These are phyloP conservation scores for Caloenas nicobarica DNA, from an alignment of 2,113 vertebrate species.

Conservation along the genomic window DNA sequence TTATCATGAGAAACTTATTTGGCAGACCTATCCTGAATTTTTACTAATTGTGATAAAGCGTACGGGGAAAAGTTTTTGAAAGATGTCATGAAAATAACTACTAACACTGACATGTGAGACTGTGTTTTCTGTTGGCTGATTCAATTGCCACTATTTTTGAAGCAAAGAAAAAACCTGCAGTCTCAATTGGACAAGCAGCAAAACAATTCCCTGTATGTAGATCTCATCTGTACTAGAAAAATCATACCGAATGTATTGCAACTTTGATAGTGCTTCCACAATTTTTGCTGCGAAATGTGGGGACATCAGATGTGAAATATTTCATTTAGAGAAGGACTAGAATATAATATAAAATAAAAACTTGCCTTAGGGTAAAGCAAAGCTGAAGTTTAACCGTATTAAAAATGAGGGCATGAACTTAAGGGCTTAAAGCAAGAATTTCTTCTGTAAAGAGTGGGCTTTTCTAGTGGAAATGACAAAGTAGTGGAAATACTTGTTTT, in stretches of 20 bases:
- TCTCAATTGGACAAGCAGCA: background rate
- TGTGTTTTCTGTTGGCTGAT: background rate
- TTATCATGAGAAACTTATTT: background rate
- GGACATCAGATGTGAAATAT: background rate
- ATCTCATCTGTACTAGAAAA: background rate
- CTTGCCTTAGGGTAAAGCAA: background rate
- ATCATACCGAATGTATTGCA: background rate
- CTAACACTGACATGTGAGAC: background rate
- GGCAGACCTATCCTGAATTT: background rate
- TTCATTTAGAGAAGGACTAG: background rate
- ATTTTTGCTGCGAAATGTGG: background rate
- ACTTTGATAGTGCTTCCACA: background rate
- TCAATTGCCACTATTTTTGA: background rate
- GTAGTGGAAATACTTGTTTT: background rate
- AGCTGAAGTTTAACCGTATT: background rate
- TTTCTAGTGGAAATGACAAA: background rate
- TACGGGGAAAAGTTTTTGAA: background rate
- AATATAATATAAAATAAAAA: background rate
- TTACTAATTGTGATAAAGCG: background rate
- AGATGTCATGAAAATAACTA: background rate
- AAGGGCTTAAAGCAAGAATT: background rate
- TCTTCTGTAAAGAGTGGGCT: background rate
- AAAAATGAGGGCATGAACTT: background rate
- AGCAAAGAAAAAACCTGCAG: background rate
- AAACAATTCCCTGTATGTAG: background rate